Base-by-base conservation (phyloP, 2,113 vertebrate species). In the Gracilinanus agilis region DNA sequence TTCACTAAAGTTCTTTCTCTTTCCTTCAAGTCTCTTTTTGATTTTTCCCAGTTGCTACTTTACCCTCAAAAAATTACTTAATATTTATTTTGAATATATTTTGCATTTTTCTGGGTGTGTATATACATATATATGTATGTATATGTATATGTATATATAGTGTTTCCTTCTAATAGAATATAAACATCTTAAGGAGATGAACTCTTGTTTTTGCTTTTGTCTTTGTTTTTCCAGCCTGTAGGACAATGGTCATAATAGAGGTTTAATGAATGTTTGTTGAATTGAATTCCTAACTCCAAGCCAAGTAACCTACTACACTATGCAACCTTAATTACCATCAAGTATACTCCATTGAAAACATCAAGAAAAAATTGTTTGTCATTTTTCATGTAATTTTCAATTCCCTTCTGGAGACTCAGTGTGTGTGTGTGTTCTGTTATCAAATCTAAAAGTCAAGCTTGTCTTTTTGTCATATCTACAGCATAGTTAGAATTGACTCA, bases 391-490 rank as follows among this genome's bases (percentile, higher is more conserved):
- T 25, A 24, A 34, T 55, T 61, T n/a, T 56, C 88, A 12, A 58
- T 56, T 91, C 2, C 10, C 75, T 53, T 40, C 40, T 8, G 54
- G 56, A 88, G 83, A 44, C 29, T 93, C 55, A 25, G 44, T 25
- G 44, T 53, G 25, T 24, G 13, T 55, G 25, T 94, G 89, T 34
- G 12, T 75, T 96, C 54, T 8, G 1, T 54, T 90, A 94, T 90
- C 83, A 94, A 94, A 95, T 55, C 54, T 94, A 61, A 90, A 95
- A 95, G 54, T 44, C 92, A 13, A 91, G 58, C 49, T 88, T 40
- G 3, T 21, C 90, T 44, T 90, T 55, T 53, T 24, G 54, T 89
- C 56, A 53, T 44, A 10, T 29, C 49, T 24, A 44, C 13, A 3
- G 53, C n/a, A 90, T 83, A 93, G 40, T 93, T 40, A 93, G 83